Base-by-base conservation (phyloP, 2,113 vertebrate genomes). In the Hemibagrus wyckioides region DNA sequence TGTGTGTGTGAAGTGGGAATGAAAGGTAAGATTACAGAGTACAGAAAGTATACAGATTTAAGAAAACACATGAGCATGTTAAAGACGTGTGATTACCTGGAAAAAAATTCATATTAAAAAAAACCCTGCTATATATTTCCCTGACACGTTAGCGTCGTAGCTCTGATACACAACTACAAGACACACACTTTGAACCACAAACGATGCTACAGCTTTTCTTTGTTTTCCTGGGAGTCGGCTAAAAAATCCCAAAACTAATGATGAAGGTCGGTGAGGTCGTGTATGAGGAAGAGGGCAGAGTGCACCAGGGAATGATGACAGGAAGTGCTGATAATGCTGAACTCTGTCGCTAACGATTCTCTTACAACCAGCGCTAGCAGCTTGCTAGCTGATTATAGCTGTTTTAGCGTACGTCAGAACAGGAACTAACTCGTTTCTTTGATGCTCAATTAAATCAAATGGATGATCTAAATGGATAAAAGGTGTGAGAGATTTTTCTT, bases 1-100 rank as follows among this genome's bases (percentile, higher is more conserved):
- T 19, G 39, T 30, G 39, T 23, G 57, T 63, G 69, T 69, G 48
- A 82, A 28, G 54, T 79, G 76, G 56, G 73, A 84, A 52, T 65
- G 63, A 80, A 63, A 56, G 11, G 2, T 17, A 82, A 33, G 33
- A 21, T 21, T 25, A 39, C 1, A 39, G 33, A 11, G 23, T 28
- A 28, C 44, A 25, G 39, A 39, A 3, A 71, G 21, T 39, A 39
- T 36, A 71, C 3, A 23, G 67, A 71, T 69, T 33, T 36, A 71
- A 71, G 36, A 41, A 71, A 71, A 39, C 30, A 7, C 13, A 15
- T 15, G 9, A 48, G 6, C 9, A 8, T 48, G 9, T 48, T 48
- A 48, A 44, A 44, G 41, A n/a, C n/a, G n/a, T n/a, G n/a, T n/a
- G n/a, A n/a, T n/a, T n/a, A n/a, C n/a, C n/a, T n/a, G n/a, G n/a